These are phyloP conservation scores for Mormyrops boulengeri DNA, from an alignment of 2,797 vertebrate species.

Conservation along the genomic window DNA sequence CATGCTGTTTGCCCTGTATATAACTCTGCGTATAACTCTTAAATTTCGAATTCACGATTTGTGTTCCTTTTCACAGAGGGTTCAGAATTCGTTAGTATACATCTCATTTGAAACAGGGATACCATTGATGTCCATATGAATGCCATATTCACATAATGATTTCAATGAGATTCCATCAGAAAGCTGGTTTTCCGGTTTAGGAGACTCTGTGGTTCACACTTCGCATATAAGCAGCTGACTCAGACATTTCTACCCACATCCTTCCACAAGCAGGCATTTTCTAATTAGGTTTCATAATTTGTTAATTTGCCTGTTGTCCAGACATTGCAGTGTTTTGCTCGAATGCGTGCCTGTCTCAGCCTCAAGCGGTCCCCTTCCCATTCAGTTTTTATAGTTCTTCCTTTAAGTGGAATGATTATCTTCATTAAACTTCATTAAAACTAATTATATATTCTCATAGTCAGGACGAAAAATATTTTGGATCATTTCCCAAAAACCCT, in stretches of 20 bases:
- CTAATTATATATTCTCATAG: constrained; percentile 30
- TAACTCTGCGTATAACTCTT: background rate
- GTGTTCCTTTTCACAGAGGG: background rate
- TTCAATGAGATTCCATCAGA: background rate
- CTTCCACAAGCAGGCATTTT: background rate
- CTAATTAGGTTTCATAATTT: background rate
- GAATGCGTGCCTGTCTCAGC: background rate
- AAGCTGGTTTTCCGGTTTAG: background rate
- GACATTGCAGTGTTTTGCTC: background rate
- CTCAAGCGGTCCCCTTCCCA: background rate
- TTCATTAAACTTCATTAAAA: constrained; percentile 17
- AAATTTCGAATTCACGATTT: background rate
- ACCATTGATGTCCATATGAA: background rate
- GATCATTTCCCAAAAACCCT: constrained; percentile 22
- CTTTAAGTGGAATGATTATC: constrained; percentile 15
- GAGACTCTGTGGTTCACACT: background rate
- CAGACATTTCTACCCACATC: background rate
- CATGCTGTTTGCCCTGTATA: background rate
- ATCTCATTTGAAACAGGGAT: background rate
- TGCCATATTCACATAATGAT: background rate
- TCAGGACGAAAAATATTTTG: constrained; percentile 33
- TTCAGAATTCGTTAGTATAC: background rate
- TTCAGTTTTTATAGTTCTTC: constrained; percentile 8
- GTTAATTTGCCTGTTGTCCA: background rate
- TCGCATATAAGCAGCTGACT: background rate